These are phyloP conservation scores for Gymnorhina tibicen DNA, from an alignment of 2,113 vertebrate genomes.

Conservation along the genomic window DNA sequence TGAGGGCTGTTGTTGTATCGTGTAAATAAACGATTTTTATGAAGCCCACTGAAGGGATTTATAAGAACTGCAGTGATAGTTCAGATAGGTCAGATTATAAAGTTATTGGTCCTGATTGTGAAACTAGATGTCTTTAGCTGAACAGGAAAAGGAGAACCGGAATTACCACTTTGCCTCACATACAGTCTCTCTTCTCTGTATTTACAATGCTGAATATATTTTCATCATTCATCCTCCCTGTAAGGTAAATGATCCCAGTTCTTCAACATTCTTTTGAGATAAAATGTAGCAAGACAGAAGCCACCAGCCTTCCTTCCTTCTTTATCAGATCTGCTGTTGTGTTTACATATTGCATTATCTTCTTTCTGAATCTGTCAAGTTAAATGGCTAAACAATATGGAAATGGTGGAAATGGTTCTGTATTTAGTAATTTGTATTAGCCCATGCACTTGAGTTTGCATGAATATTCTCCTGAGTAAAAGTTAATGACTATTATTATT, in stretches of 20 bases:
- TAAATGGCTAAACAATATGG: background rate
- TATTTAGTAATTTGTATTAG: background rate
- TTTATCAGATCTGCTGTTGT: background rate
- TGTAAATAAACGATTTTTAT: background rate
- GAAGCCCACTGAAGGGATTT: background rate
- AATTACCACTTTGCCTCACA: background rate
- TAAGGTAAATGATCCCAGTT: background rate
- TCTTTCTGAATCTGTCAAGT: background rate
- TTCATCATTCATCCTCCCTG: background rate
- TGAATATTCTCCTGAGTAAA: background rate
- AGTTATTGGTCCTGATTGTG: background rate
- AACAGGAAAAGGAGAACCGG: background rate
- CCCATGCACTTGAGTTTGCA: background rate
- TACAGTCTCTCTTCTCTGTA: background rate
- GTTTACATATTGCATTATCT: background rate
- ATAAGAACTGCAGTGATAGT: background rate
- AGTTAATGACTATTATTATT: background rate
- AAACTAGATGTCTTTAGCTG: background rate
- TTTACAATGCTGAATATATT: background rate
- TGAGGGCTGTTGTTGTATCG: accelerated
- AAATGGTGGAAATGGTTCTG: background rate
- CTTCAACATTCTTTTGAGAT: background rate
- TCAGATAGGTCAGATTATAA: background rate
- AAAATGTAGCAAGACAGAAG: background rate
- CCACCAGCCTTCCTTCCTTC: background rate